Conservation (phyloP, 2,113 vertebrate genomes). For the Dinomys branickii region DNA sequence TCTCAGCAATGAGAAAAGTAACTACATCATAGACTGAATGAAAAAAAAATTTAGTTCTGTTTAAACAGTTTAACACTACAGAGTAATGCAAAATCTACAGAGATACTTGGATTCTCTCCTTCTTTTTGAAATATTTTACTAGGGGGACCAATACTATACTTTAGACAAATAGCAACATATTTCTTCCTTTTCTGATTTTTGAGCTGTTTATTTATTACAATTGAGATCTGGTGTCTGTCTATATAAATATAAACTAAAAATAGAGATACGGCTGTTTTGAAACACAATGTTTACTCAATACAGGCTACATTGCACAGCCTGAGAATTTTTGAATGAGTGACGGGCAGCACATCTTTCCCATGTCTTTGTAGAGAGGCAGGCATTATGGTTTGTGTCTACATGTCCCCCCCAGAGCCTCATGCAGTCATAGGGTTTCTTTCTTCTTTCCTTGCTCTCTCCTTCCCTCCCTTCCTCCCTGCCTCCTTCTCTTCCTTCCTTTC, state of each 20-base stretch:
- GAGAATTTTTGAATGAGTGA: not conserved
- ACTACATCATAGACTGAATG: not conserved
- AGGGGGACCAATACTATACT: not conserved
- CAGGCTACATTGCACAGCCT: not conserved
- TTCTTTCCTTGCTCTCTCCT: too few relatives aligned
- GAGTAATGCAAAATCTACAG: not conserved
- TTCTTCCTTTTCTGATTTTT: not conserved
- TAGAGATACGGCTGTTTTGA: not conserved
- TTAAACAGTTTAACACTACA: not conserved
- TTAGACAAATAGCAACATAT: not conserved
- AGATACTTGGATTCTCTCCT: not conserved
- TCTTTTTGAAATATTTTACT: not conserved
- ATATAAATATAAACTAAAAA: constrained; percentile 10
- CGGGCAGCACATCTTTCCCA: not conserved
- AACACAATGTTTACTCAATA: not conserved
- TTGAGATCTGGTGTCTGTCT: not conserved
- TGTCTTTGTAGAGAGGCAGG: not conserved
- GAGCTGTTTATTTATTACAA: not conserved
- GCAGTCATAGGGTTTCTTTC: not conserved
- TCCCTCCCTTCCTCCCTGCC: too few relatives aligned
- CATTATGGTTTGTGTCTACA: not conserved
- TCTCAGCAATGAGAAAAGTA: not conserved
- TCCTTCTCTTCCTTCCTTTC: too few relatives aligned
- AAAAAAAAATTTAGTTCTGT: not conserved
- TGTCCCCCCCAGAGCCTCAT: not conserved